Evolutionary conservation across 1,140 invertebrate species (phyloP), one percentile per base, ranked within the genome.

Genomic region (Brachionus rotundiformis): DNA sequence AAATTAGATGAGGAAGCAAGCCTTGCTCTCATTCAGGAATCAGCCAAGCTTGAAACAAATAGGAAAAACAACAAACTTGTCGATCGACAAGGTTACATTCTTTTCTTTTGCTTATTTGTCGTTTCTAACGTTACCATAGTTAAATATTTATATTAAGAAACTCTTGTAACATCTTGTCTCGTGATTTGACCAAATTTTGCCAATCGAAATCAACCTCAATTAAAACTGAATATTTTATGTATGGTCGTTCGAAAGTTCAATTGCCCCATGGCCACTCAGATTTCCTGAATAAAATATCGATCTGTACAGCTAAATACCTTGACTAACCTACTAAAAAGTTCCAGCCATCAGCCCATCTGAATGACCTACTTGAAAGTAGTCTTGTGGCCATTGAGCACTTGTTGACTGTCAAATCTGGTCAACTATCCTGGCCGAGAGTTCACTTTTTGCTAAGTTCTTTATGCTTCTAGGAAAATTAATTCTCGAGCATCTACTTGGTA

Each of bases 71-170:
- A 54, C 11, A 54, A 7, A 54, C 47, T 54, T 54, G 47, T 25
- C 47, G 19, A 54, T 54, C 47, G 47, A 54, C 47, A 54, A 54
- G 47, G 47, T 54, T 54, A 54, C n/a, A 54, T 54, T 54, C 47
- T 54, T 68, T 68, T 39, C n/a, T n/a, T n/a, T 33, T 33, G 63
- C 63, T 68, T 68, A 68, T 16, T 68, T 68, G 63, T 36, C 63
- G 63, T 68, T 68, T 68, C 63, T 68, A 68, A 68, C 63, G 63
- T 68, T 68, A 68, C 63, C 63, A 68, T 36, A 33, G 33, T 29
- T 68, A 68, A 68, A 68, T 68, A 68, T 68, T 68, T 68, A 68
- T 68, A 36, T 68, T 39, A 7, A 36, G 7, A 68, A 36, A 33
- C 2, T 68, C 31, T 63, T 63, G 29, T 29, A 63, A 41, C 63